These are phyloP conservation scores for Rachycentron canadum DNA, from an alignment of 2,797 vertebrate genomes.

Conservation along the genomic window DNA sequence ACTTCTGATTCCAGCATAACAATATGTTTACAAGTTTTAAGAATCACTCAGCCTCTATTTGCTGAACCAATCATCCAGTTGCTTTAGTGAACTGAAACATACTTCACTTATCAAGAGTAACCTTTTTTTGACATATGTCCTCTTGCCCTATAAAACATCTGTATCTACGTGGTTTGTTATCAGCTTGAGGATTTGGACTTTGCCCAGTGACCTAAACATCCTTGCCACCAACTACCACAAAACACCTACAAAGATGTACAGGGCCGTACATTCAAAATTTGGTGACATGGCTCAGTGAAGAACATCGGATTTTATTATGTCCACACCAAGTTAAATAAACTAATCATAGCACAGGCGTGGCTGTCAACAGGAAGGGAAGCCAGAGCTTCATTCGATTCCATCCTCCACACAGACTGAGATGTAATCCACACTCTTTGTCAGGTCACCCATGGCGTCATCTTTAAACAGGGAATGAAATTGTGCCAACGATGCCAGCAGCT, in stretches of 20 bases:
- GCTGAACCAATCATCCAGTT: background rate
- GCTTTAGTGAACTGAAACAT: background rate
- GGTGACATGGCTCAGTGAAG: background rate
- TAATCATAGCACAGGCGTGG: background rate
- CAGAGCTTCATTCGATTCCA: too few species aligned
- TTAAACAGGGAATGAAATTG: background rate
- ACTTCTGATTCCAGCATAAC: too few species aligned
- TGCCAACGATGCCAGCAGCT: background rate
- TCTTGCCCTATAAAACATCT: background rate
- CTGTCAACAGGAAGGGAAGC: background rate
- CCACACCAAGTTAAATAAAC: background rate
- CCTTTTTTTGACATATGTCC: background rate
- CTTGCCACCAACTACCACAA: background rate
- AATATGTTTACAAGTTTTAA: too few species aligned
- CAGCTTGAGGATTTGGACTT: background rate
- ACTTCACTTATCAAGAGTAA: background rate
- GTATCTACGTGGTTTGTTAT: background rate
- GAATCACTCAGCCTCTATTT: background rate
- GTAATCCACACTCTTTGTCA: background rate
- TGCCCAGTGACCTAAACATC: background rate
- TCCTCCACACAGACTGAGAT: background rate
- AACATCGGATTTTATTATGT: background rate
- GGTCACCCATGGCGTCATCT: background rate
- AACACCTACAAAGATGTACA: too few species aligned
- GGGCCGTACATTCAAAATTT: too few species aligned